phyloP scores from a whole-genome alignment of 2,113 vertebrate species.

The Jaculus jaculus region DNA sequence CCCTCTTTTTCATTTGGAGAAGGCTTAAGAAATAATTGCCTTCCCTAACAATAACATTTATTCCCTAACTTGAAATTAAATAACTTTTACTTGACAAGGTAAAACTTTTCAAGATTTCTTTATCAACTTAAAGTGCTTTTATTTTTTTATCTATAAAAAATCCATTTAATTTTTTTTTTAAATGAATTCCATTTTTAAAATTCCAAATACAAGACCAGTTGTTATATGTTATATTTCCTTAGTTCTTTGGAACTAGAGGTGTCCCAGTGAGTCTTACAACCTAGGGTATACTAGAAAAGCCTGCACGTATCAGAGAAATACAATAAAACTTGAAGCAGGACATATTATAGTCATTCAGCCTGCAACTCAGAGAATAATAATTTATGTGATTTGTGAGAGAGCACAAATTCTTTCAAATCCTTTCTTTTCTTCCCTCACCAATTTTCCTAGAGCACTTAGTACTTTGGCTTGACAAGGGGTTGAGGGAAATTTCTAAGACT shows the following conservation, averaged over 20 bases:
- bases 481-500: slow-evolving; percentile 27
- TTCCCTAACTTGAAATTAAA: slow-evolving; percentile 13
- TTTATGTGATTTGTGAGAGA: slow-evolving; percentile 30
- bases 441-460: slow-evolving; percentile 62
- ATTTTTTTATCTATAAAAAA: slow-evolving; percentile 26
- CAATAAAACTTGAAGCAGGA: slow-evolving; percentile 30
- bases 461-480: slow-evolving; percentile 46
- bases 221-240: slow-evolving; percentile 51
- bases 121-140: slow-evolving; percentile 27
- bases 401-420: slow-evolving; percentile 62
- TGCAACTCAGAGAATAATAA: slow-evolving; percentile 36
- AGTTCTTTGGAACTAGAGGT: slow-evolving; percentile 30
- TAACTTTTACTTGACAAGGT: slow-evolving; percentile 46
- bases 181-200: slow-evolving; percentile 16
- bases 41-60: background rate
- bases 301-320: slow-evolving; percentile 30
- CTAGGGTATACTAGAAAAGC: slow-evolving; percentile 39
- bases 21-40: background rate
- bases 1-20: background rate
- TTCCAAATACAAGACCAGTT: slow-evolving; percentile 26
- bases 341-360: slow-evolving; percentile 28
- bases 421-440: slow-evolving; percentile 52
- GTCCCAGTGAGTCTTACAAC: background rate
- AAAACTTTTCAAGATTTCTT: background rate
- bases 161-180: slow-evolving; percentile 1